Base-by-base conservation (phyloP, 1,140 invertebrate species). In the Drosophila saltans region DNA sequence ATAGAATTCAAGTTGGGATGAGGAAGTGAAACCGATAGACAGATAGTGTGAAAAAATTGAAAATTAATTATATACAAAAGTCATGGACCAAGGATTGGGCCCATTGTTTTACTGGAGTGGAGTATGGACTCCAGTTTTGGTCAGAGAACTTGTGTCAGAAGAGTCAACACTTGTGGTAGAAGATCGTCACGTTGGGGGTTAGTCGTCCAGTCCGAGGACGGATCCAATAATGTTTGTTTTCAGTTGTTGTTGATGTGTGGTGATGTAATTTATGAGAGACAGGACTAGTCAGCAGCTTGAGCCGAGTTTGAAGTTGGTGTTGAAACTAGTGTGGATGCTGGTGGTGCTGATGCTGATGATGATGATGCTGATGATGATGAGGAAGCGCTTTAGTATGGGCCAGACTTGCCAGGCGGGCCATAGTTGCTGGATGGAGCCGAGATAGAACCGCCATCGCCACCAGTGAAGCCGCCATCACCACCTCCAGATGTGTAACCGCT, bases 371-470 rank as follows among this genome's bases (percentile, higher is more conserved):
- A 16, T 55, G 61, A 43, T 56, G 30, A 45, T 52, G 56, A 58
- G 55, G 8, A 57, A 8, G 40, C 43, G 5, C 24, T 72, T 92
- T 92, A 92, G 75, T 92, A 92, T 36, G 91, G 91, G 30, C 91
- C 91, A 55, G 91, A 92, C 80, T 92, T 92, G 69, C 95, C 94
- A 61, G 95, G 95, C 39, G 94, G 92, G 70, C 95, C 95, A 92
- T 95, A 95, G 91, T 92, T 94, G 70, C 93, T 92, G 84, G 94
- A 95, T 58, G 94, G 94, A 63, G 88, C 82, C 36, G 91, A 90
- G 66, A 93, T 92, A 65, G 92, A 84, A 63, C 91, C 85, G 63
- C 93, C 92, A 66, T 92, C 92, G 57, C 92, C 92, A 60, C 91
- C 83, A 58, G 80, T 71, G 62, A 61, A 73, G 11, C 81, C 91